A percentile compares a stretch with the other conserved stretches of the same genome.
Conservation (phyloP, 2,797 vertebrate genomes). For the Danio kyathit region DNA sequence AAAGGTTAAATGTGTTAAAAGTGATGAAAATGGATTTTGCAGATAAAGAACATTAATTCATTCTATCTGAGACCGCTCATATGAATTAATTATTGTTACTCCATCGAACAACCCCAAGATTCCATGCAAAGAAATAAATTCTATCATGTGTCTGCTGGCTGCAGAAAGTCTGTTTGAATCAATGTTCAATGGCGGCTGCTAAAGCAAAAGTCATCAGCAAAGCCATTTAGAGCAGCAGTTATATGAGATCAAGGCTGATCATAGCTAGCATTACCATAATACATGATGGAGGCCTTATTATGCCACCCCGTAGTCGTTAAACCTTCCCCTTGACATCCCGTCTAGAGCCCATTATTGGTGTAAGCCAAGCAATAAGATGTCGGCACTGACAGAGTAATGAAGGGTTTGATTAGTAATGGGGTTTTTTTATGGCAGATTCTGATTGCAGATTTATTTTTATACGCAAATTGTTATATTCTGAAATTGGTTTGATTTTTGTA, state of each 20-base stretch:
- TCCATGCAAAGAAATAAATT: neutral
- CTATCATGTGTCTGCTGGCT: neutral
- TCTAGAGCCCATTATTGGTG: conserved; percentile 9
- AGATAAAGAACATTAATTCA: neutral
- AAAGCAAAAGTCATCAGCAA: conserved; percentile 41
- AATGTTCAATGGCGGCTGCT: conserved; percentile 30
- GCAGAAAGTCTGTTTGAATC: conserved; percentile 4
- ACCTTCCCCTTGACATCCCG: neutral
- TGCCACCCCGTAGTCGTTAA: conserved; percentile 24
- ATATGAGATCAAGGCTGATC: conserved; percentile 15
- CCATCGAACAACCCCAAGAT: neutral
- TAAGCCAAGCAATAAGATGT: conserved; percentile 22
- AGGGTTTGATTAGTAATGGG: neutral
- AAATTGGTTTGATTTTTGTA: too few species aligned
- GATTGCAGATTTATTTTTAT: too few species aligned
- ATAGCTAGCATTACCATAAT: conserved; percentile 26
- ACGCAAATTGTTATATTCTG: too few species aligned
- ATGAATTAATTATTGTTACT: neutral
- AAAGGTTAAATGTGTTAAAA: neutral
- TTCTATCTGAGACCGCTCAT: neutral
- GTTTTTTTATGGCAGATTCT: too few species aligned
- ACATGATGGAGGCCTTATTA: conserved; percentile 22
- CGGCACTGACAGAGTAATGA: conserved; percentile 10
- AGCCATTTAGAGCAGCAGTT: conserved; percentile 27
- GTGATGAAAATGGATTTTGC: neutral